Percentiles rank a stretch among this genome's conserved stretches.
These are phyloP conservation scores for Henricia sp. DNA, from an alignment of 53 echinoderm and acorn worm genomes.

Conservation along the genomic window DNA sequence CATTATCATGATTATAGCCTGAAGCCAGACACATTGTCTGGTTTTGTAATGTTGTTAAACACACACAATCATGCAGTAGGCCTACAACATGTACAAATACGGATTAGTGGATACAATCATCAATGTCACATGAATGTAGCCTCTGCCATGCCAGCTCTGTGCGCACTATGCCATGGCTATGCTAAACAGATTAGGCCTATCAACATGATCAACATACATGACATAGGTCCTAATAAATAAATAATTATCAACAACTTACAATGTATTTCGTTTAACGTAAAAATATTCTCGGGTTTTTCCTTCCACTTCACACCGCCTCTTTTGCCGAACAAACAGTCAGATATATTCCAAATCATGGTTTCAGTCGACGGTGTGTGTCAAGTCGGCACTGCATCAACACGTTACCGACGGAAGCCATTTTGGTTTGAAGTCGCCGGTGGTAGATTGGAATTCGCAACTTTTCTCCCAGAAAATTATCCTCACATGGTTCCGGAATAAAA, in stretches of 20 bases:
- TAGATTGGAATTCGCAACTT: constrained; percentile 30
- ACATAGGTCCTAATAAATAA: not conserved
- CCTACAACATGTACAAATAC: no score
- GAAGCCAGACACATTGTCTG: no score
- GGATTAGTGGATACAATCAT: no score
- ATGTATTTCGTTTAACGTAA: not conserved
- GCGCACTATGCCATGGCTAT: no score
- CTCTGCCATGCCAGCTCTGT: no score
- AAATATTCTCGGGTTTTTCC: constrained; percentile 28
- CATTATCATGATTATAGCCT: no score
- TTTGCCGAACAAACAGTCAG: constrained; percentile 32
- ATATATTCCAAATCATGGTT: constrained; percentile 53
- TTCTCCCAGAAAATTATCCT: constrained; percentile 1
- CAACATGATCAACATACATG: no score
- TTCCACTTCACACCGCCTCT: constrained; percentile 61
- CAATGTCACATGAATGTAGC: no score
- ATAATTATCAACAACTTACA: constrained; percentile 45
- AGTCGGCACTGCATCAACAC: constrained; percentile 29
- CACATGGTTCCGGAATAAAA: constrained; percentile 22
- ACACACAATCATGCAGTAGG: no score
- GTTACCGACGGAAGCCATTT: constrained; percentile 51
- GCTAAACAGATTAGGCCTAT: no score
- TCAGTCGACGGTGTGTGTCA: constrained; percentile 23
- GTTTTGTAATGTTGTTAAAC: no score
- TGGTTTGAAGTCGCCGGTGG: constrained; percentile 37